Percentiles rank a stretch among this genome's conserved stretches.
Conservation (phyloP, 2,113 vertebrate genomes). For the Myotis brandtii region DNA sequence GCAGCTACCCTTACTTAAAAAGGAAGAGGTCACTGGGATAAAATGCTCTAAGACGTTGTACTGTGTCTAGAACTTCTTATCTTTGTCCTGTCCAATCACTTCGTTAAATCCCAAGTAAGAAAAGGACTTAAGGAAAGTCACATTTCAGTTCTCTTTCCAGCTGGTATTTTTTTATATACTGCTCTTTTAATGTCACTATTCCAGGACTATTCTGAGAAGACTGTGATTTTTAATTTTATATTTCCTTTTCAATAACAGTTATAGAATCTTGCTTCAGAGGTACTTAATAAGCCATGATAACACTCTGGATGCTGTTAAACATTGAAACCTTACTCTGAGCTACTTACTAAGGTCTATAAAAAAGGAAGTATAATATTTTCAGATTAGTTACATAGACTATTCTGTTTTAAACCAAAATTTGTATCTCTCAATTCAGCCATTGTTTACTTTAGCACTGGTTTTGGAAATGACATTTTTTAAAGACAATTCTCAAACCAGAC, state of each 20-base stretch:
- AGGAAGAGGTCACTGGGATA: not conserved
- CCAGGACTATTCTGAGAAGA: not conserved
- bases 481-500: not conserved
- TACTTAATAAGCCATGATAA: not conserved
- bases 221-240: constrained; percentile 28
- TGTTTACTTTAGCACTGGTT: constrained; percentile 17
- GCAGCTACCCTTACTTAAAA: not conserved
- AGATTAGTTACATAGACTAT: not conserved
- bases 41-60: too few species aligned
- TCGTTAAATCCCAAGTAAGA: too few species aligned
- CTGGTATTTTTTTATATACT: not conserved
- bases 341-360: constrained; percentile 49
- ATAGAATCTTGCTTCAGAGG: not conserved
- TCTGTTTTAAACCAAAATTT: constrained; percentile 12
- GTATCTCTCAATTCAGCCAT: not conserved
- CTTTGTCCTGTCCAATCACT: too few species aligned
- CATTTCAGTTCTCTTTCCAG: not conserved
- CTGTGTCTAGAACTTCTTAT: too few species aligned
- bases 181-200: constrained; percentile 35
- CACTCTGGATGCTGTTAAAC: not conserved
- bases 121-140: too few species aligned
- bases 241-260: not conserved
- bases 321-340: not conserved
- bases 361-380: not conserved
- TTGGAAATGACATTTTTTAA: constrained; percentile 44